Evolutionary conservation across 2,888 invertebrate species (phyloP).

Genomic region (Sinodicranocentrus sp.): DNA sequence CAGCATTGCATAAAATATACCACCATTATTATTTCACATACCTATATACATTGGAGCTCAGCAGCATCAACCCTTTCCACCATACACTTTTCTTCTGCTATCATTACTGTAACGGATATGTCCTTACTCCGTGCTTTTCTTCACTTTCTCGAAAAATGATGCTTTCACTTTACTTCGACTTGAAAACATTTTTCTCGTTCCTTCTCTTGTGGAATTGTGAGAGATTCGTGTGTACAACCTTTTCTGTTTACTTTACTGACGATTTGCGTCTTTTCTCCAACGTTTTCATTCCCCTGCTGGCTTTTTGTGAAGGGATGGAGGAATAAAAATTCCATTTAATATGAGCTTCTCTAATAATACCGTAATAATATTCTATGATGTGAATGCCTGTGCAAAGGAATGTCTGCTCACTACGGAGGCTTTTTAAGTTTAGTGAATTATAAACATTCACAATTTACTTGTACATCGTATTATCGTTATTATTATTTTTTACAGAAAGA

Average conservation of each 20-base stretch:
- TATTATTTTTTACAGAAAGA: constrained; percentile 36
- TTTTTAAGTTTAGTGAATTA: constrained; percentile 29
- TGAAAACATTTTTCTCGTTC: constrained; percentile 24
- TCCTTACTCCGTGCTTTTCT: constrained; percentile 20
- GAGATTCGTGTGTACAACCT: neutral
- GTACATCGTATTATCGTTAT: constrained; percentile 31
- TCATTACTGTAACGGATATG: constrained; percentile 48
- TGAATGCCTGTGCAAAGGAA: neutral
- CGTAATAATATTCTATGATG: constrained; percentile 9
- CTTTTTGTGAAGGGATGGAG: constrained; percentile 27
- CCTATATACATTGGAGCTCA: neutral
- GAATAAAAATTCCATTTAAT: constrained; percentile 38
- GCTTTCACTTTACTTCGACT: constrained; percentile 46
- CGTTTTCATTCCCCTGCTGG: constrained; percentile 29
- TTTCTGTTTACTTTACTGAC: constrained; percentile 25
- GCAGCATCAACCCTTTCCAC: neutral
- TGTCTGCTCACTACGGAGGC: neutral
- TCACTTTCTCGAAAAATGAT: constrained; percentile 28
- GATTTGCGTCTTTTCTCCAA: constrained; percentile 5
- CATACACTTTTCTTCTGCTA: constrained; percentile 8
- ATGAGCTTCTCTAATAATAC: constrained; percentile 25
- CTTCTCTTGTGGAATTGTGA: neutral
- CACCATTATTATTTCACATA: constrained; percentile 47
- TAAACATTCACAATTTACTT: constrained; percentile 46
- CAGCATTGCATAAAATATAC: constrained; percentile 62